Conservation (phyloP, 2,797 vertebrate genomes). For the Apogon talboti region DNA sequence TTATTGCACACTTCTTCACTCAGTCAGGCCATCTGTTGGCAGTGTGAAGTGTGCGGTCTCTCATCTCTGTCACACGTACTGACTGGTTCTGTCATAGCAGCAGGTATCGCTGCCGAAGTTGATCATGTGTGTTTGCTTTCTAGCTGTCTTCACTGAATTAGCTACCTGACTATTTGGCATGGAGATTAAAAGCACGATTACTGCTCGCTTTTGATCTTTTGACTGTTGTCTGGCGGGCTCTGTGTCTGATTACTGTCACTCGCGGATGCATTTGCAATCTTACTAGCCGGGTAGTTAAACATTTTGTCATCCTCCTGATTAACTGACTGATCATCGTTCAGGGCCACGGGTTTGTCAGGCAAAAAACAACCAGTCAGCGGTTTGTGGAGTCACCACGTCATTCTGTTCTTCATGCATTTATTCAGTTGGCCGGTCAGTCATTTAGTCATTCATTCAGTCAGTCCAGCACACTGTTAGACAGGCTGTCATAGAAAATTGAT, state of each 20-base stretch:
- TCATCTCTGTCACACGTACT: conserved; percentile 67
- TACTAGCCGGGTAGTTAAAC: conserved; percentile 24
- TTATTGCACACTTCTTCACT: conserved; percentile 60
- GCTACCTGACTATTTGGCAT: conserved; percentile 52
- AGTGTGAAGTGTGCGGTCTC: conserved; percentile 54
- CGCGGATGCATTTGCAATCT: conserved; percentile 16
- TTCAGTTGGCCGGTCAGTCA: conserved; percentile 26
- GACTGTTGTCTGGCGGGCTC: conserved; percentile 19
- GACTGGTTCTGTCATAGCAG: conserved; percentile 64
- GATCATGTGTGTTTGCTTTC: conserved; percentile 60
- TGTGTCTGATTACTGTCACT: conserved; percentile 13
- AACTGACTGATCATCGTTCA: conserved; percentile 21
- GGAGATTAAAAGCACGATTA: conserved; percentile 62
- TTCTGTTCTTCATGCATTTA: conserved; percentile 22
- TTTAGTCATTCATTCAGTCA: conserved; percentile 32
- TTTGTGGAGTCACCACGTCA: conserved; percentile 19
- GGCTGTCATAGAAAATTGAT: conserved; percentile 57
- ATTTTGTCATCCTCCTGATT: conserved; percentile 16
- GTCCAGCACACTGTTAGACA: conserved; percentile 34
- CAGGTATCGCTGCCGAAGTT: conserved; percentile 54
- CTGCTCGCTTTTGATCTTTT: conserved; percentile 48
- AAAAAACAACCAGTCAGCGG: conserved; percentile 30
- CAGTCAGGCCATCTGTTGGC: conserved; percentile 58
- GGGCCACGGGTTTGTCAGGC: conserved; percentile 6
- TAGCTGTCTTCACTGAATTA: conserved; percentile 62